phyloP scores from a whole-genome alignment of 2,888 invertebrate species.

The Leptura quadrifasciata region DNA sequence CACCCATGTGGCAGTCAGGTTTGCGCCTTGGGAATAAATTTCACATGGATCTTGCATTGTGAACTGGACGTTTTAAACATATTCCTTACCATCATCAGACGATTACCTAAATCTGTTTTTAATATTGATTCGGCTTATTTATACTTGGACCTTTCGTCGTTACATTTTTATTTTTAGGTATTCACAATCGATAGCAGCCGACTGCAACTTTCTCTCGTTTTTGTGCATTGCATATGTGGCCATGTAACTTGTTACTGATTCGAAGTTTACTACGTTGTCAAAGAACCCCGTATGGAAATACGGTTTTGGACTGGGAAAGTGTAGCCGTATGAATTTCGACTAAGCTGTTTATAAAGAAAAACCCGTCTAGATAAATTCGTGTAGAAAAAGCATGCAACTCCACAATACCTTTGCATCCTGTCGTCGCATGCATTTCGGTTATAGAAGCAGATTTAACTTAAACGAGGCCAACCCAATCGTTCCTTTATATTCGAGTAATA shows the following conservation, averaged over 20 bases:
- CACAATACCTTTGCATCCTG: conserved; percentile 25
- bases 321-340: not conserved
- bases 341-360: conserved; percentile 5
- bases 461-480: conserved; percentile 33
- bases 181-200: too few relatives aligned
- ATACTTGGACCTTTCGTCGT: too few relatives aligned
- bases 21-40: too few relatives aligned
- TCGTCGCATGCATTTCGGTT: conserved; percentile 21
- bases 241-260: not conserved
- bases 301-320: not conserved
- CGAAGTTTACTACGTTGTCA: not conserved
- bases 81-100: too few relatives aligned
- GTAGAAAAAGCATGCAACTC: not conserved
- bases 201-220: too few relatives aligned
- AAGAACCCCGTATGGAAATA: not conserved
- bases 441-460: conserved; percentile 26
- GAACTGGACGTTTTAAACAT: too few relatives aligned
- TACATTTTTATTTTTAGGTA: too few relatives aligned
- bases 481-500: conserved; percentile 21
- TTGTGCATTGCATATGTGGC: too few relatives aligned
- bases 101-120: too few relatives aligned
- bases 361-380: not conserved
- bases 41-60: too few relatives aligned
- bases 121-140: too few relatives aligned
- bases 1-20: too few relatives aligned